Evolutionary conservation across 2,797 vertebrate species (phyloP).

Genomic region (Spheniscus humboldti): DNA sequence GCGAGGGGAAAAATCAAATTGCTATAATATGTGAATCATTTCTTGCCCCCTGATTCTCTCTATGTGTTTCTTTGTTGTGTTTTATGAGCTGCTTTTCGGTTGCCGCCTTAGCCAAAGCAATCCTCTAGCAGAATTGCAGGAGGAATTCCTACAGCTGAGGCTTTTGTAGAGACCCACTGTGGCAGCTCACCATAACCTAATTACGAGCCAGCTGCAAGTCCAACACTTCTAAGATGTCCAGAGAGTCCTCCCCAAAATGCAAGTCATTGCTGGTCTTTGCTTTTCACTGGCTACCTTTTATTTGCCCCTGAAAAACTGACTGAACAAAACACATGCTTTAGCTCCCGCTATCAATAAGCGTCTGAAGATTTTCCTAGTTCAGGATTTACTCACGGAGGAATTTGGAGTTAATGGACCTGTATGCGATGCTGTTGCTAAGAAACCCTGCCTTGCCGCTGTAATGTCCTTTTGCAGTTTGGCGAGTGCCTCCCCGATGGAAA

Average conservation of each 20-base stretch:
- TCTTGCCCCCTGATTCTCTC: not conserved
- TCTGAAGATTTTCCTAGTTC: not conserved
- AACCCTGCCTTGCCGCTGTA: not conserved
- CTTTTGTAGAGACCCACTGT: not conserved
- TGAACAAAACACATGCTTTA: not conserved
- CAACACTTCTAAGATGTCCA: not conserved
- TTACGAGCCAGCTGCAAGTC: not conserved
- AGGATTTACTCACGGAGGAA: not conserved
- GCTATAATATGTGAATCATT: not conserved
- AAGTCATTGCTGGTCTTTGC: not conserved
- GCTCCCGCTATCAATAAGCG: not conserved
- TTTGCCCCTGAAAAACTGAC: not conserved
- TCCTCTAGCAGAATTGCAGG: not conserved
- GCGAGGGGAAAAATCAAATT: not conserved
- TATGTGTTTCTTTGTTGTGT: not conserved
- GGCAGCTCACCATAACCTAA: not conserved
- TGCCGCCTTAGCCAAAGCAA: not conserved
- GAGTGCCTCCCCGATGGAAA: not conserved
- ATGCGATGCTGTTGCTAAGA: constrained; percentile 33
- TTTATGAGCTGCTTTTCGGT: not conserved
- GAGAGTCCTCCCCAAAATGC: not conserved
- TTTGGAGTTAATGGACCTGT: not conserved
- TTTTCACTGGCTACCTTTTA: not conserved
- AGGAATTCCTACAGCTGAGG: not conserved
- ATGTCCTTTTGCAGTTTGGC: not conserved